These are phyloP conservation scores for Oplegnathus fasciatus DNA, from an alignment of 2,113 vertebrate species.

Conservation along the genomic window DNA sequence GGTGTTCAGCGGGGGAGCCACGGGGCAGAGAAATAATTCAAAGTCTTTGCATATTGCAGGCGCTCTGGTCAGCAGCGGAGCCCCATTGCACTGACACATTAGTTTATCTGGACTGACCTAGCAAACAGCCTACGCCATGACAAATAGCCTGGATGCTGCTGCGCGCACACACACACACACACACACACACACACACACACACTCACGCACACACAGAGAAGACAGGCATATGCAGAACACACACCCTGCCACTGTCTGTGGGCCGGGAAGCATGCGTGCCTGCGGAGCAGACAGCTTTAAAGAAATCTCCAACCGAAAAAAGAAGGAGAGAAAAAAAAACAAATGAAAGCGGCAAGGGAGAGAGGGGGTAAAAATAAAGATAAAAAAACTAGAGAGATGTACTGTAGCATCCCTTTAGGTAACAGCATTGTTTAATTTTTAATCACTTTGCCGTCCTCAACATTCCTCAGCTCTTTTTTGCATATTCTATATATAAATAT, in stretches of 20 bases:
- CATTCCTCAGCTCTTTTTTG: constrained; percentile 83
- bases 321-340: constrained; percentile 30
- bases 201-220: constrained; percentile 16
- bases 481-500: constrained; percentile 88
- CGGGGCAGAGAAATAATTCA: constrained; percentile 86
- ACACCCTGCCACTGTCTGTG: constrained; percentile 65
- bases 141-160: constrained; percentile 82
- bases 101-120: constrained; percentile 87
- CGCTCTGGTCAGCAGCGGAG: constrained; percentile 83
- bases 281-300: constrained; percentile 82
- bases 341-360: constrained; percentile 72
- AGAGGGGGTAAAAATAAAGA: constrained; percentile 79
- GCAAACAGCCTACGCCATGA: constrained; percentile 82
- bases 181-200: constrained; percentile 39
- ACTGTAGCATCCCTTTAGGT: constrained; percentile 86
- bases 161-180: constrained; percentile 2
- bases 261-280: constrained; percentile 70
- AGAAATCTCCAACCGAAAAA: constrained; percentile 77
- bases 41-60: constrained; percentile 86
- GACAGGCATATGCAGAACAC: constrained; percentile 66
- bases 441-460: constrained; percentile 85
- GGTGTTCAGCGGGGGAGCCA: constrained; percentile 73
- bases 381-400: constrained; percentile 65
- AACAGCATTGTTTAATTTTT: constrained; percentile 90
- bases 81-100: constrained; percentile 83